Evolutionary conservation across 2,888 invertebrate species (phyloP).

Genomic region (Platerodrilus igneus): DNA sequence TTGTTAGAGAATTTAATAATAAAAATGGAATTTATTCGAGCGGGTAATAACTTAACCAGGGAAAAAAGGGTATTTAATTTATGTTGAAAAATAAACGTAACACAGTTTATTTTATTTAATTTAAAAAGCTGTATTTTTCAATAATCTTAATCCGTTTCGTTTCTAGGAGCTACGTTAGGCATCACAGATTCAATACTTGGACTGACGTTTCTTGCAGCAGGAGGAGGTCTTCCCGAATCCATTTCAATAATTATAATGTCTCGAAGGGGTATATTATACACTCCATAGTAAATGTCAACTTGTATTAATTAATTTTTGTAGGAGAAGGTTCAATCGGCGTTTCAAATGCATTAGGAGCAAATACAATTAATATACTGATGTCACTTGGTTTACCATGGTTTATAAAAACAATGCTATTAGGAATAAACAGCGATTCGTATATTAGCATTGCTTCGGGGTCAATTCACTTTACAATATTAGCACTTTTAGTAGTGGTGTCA

Average conservation of each 20-base stretch:
- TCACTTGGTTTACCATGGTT: conserved; percentile 84
- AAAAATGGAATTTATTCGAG: too few relatives aligned
- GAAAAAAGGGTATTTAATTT: too few relatives aligned
- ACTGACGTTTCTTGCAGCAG: conserved; percentile 83
- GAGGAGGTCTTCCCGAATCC: conserved; percentile 82
- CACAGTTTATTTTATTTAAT: background rate
- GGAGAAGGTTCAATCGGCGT: conserved; percentile 83
- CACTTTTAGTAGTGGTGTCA: conserved; percentile 68
- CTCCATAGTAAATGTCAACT: background rate
- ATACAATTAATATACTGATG: conserved; percentile 76
- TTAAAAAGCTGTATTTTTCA: too few relatives aligned
- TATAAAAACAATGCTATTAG: conserved; percentile 61
- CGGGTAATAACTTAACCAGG: too few relatives aligned
- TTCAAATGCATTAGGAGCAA: conserved; percentile 81
- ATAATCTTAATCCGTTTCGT: conserved; percentile 10
- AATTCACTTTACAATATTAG: conserved; percentile 75
- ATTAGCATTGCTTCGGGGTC: conserved; percentile 73
- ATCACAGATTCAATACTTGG: conserved; percentile 90
- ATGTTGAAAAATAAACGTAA: too few relatives aligned
- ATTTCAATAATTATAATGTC: conserved; percentile 81
- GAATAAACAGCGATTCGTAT: conserved; percentile 44
- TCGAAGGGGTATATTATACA: conserved; percentile 69
- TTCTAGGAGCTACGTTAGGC: conserved; percentile 63
- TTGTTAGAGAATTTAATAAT: too few relatives aligned
- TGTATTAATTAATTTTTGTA: conserved; percentile 41